Conservation (phyloP, 2,888 invertebrate species). For the Junonia oenone region DNA sequence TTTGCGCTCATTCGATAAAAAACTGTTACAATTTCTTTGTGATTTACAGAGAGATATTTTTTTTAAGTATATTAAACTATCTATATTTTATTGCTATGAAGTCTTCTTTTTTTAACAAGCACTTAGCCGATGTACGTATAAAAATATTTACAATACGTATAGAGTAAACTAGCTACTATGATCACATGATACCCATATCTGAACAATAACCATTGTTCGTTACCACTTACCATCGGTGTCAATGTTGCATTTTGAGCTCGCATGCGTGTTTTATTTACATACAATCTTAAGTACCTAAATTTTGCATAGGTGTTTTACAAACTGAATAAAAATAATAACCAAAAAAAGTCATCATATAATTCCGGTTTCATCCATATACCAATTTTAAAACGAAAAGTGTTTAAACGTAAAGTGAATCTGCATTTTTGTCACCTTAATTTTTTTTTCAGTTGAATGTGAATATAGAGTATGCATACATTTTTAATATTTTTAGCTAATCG, state of each 20-base stretch:
- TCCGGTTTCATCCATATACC: too few relatives aligned
- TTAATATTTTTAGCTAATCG: conserved; percentile 82
- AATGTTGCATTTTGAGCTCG: conserved; percentile 2
- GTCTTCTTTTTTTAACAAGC: background rate
- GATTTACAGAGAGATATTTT: background rate
- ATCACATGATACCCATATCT: conserved; percentile 9
- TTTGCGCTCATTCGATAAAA: conserved; percentile 1
- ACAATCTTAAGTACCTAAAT: too few relatives aligned
- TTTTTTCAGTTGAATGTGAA: too few relatives aligned
- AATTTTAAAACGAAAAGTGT: too few relatives aligned
- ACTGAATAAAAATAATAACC: too few relatives aligned
- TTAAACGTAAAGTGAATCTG: too few relatives aligned
- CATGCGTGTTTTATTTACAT: too few relatives aligned
- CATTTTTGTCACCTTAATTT: background rate
- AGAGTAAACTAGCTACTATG: background rate
- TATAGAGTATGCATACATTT: too few relatives aligned
- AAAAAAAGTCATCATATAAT: too few relatives aligned
- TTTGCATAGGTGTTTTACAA: too few relatives aligned
- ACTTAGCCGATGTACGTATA: background rate
- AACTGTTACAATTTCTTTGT: background rate
- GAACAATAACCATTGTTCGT: conserved; percentile 19
- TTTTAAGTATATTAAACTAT: background rate
- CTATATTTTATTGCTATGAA: background rate
- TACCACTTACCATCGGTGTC: conserved; percentile 5
- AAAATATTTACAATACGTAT: background rate